These are phyloP conservation scores for Centrocercus urophasianus DNA, from an alignment of 2,113 vertebrate species.

Conservation along the genomic window DNA sequence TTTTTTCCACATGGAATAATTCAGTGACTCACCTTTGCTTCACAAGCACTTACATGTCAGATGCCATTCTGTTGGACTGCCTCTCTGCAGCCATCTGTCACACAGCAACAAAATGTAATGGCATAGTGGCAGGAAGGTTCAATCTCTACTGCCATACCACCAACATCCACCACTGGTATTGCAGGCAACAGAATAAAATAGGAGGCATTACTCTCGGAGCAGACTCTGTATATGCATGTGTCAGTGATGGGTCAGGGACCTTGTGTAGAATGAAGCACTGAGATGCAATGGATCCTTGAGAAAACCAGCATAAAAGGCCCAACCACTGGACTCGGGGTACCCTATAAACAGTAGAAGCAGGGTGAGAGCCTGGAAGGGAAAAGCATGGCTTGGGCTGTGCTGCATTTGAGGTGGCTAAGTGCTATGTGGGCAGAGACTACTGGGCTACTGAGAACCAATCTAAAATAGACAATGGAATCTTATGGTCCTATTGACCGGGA, in stretches of 20 bases:
- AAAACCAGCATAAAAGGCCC: background rate
- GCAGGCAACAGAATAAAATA: too few species aligned
- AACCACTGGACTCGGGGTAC: background rate
- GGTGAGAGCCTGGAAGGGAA: background rate
- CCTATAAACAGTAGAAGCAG: background rate
- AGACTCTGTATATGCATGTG: background rate
- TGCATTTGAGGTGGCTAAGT: background rate
- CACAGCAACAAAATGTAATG: too few species aligned
- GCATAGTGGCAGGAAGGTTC: too few species aligned
- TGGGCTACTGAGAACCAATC: background rate
- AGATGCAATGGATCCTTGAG: background rate
- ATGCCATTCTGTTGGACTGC: too few species aligned
- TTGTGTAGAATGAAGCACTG: background rate
- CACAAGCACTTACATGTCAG: too few species aligned
- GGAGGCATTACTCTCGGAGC: too few species aligned
- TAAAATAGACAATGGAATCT: background rate
- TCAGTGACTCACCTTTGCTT: too few species aligned
- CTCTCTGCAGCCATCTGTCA: too few species aligned
- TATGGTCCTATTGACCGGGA: background rate
- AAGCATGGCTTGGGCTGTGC: background rate
- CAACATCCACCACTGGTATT: too few species aligned
- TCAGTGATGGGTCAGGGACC: background rate
- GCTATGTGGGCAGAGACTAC: background rate
- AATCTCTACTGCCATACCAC: too few species aligned
- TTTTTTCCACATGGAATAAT: too few species aligned